These are phyloP conservation scores for Leptonema lineaticorne DNA, from an alignment of 1,140 invertebrate species.

Conservation along the genomic window DNA sequence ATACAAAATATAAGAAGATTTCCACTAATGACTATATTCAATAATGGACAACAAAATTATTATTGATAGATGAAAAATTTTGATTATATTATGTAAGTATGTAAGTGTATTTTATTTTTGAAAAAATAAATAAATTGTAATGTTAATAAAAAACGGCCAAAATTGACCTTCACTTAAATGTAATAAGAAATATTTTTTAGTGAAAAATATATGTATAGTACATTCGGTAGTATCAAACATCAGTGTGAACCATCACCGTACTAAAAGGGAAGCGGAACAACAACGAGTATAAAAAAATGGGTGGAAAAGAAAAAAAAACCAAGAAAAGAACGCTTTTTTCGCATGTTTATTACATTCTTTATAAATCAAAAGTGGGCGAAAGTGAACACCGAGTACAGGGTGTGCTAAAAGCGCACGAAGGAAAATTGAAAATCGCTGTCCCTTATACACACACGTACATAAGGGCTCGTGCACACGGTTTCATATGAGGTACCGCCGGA, in stretches of 20 bases:
- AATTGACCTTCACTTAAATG: too few species aligned
- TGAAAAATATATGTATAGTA: too few species aligned
- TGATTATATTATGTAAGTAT: too few species aligned
- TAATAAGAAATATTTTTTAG: too few species aligned
- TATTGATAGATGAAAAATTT: too few species aligned
- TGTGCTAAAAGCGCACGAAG: not conserved
- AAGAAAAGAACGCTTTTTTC: not conserved
- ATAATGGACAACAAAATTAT: too few species aligned
- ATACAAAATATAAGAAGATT: too few species aligned
- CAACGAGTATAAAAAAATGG: not conserved
- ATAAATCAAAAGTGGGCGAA: not conserved
- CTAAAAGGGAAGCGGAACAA: not conserved
- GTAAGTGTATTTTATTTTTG: too few species aligned
- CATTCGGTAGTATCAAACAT: not conserved
- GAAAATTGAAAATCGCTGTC: conserved; percentile 30
- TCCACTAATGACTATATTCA: too few species aligned
- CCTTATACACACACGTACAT: conserved; percentile 3
- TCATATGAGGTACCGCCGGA: too few species aligned
- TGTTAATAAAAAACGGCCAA: too few species aligned
- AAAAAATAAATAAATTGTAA: too few species aligned
- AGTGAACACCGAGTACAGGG: not conserved
- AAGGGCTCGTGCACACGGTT: not conserved
- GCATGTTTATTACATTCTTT: not conserved
- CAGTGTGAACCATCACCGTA: not conserved
- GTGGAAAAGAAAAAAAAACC: not conserved